These are phyloP conservation scores for Cyrtorhinus lividipennis DNA, from an alignment of 1,140 invertebrate species.

Conservation along the genomic window DNA sequence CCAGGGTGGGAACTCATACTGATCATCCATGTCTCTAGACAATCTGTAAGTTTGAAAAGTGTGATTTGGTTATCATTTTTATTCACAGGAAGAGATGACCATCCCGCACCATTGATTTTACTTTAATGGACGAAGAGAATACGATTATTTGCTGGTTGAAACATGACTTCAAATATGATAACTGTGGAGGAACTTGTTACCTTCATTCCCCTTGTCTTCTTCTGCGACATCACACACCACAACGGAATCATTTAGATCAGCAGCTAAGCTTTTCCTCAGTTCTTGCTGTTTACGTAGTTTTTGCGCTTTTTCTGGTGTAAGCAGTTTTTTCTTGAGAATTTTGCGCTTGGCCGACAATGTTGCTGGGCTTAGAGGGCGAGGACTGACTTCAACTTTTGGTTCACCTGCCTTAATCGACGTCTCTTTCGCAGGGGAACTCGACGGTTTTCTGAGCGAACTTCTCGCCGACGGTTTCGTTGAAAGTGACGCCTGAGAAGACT, in stretches of 20 bases:
- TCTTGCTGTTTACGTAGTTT: neutral
- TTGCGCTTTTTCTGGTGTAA: neutral
- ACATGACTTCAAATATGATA: too few relatives aligned
- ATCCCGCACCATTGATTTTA: too few relatives aligned
- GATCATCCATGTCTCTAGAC: conserved; percentile 9
- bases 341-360: neutral
- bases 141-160: too few relatives aligned
- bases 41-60: conserved; percentile 6
- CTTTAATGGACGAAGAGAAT: too few relatives aligned
- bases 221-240: too few relatives aligned
- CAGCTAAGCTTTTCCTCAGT: neutral
- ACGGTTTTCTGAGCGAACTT: neutral
- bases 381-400: neutral
- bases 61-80: too few relatives aligned
- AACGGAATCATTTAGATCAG: neutral
- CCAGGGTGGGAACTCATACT: conserved; percentile 18
- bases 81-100: too few relatives aligned
- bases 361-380: neutral
- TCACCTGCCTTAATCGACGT: too few relatives aligned
- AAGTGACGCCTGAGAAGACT: neutral
- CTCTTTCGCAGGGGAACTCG: neutral
- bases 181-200: too few relatives aligned
- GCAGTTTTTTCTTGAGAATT: neutral
- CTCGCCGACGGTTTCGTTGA: neutral
- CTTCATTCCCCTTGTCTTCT: too few relatives aligned